These are phyloP conservation scores for Amphiura filiformis DNA, from an alignment of 35 echinoderm and acorn worm genomes.

Conservation along the genomic window DNA sequence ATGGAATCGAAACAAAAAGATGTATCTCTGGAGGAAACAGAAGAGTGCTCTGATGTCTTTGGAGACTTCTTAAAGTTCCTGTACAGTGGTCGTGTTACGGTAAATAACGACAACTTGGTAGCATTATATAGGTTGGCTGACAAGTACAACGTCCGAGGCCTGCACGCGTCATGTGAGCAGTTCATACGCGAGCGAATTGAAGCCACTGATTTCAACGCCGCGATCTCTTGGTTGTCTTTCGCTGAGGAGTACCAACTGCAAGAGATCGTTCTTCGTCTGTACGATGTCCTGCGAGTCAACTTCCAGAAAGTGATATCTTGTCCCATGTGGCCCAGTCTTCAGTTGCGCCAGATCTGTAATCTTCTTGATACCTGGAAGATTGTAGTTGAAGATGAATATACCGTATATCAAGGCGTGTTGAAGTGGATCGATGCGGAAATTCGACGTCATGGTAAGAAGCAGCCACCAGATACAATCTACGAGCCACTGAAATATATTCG, in stretches of 20 bases:
- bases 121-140: conserved; percentile 1
- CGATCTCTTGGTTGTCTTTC: not conserved
- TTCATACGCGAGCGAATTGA: not conserved
- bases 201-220: conserved; percentile 1
- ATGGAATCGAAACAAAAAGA: conserved; percentile 27
- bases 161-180: not conserved
- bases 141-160: not conserved
- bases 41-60: conserved; percentile 1
- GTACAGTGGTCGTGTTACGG: conserved; percentile 14
- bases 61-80: conserved; percentile 36
- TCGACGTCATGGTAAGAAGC: not conserved
- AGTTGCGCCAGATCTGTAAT: not conserved
- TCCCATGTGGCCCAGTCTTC: not conserved
- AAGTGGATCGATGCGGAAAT: not conserved
- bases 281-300: not conserved
- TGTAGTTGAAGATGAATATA: conserved; percentile 1
- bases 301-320: not conserved
- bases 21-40: not conserved
- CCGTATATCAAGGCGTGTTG: not conserved
- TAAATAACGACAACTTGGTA: conserved; percentile 20
- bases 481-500: not conserved
- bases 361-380: conserved; percentile 5
- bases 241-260: not conserved
- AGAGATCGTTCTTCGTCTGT: not conserved
- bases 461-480: not conserved